Conservation (phyloP, 2,888 invertebrate species). For the Catotricha subobsoleta region DNA sequence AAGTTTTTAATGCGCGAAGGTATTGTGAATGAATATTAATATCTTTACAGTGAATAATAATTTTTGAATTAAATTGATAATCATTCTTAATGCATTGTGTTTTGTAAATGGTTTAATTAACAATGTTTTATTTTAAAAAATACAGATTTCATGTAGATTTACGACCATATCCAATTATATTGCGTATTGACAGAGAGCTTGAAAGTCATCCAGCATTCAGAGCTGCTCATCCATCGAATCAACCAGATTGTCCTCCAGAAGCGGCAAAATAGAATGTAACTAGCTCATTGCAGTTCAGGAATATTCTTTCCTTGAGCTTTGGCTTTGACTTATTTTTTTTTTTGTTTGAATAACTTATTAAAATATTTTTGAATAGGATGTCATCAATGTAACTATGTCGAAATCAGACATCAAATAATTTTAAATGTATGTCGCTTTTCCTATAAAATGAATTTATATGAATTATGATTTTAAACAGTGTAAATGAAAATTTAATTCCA, state of each 20-base stretch:
- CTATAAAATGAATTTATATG: too few species aligned
- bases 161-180: constrained; percentile 73
- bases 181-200: constrained; percentile 69
- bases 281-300: too few species aligned
- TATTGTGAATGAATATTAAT: constrained; percentile 19
- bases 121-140: constrained; percentile 9
- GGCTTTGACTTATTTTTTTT: too few species aligned
- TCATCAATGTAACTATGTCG: too few species aligned
- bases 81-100: not conserved
- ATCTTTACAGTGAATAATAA: not conserved
- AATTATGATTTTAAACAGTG: too few species aligned
- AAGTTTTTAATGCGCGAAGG: constrained; percentile 87
- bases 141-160: constrained; percentile 81
- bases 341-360: too few species aligned
- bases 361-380: too few species aligned
- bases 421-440: too few species aligned
- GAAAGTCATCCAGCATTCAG: constrained; percentile 80
- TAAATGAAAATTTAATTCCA: too few species aligned
- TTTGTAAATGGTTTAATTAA: not conserved
- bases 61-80: too few species aligned
- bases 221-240: constrained; percentile 75
- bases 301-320: too few species aligned
- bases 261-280: constrained; percentile 58
- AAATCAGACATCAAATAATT: too few species aligned
- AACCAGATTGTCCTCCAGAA: constrained; percentile 89